Percentiles rank a stretch among this genome's conserved stretches.
phyloP scores from a whole-genome alignment of 2,888 invertebrate genomes.

The Eumacrocentrus americanus region DNA sequence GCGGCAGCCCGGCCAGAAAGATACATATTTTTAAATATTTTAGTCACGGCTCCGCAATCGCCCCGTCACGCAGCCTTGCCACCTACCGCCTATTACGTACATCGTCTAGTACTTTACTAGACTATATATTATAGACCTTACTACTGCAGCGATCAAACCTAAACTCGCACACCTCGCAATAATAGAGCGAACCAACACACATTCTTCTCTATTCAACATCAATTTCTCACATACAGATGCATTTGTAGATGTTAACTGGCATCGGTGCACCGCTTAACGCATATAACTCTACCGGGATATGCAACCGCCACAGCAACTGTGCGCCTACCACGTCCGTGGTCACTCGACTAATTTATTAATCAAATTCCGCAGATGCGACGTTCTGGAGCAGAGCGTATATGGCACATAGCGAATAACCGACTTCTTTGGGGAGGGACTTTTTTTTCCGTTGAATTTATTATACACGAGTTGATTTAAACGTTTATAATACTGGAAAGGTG shows the following conservation, averaged over 20 bases:
- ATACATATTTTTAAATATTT: constrained; percentile 63
- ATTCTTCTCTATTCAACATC: constrained; percentile 3
- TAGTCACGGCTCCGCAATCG: constrained; percentile 62
- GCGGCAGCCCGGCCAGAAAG: constrained; percentile 61
- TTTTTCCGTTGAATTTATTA: too few relatives aligned
- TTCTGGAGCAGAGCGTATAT: too few relatives aligned
- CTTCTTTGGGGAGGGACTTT: too few relatives aligned
- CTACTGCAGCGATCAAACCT: not conserved
- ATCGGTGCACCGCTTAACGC: not conserved
- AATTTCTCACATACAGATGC: not conserved
- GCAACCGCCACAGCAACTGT: constrained; percentile 40
- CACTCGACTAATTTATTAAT: constrained; percentile 46
- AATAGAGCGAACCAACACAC: not conserved
- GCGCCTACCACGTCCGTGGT: constrained; percentile 35
- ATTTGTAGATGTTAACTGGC: not conserved
- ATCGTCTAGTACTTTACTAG: constrained; percentile 40
- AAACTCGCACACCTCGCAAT: constrained; percentile 3
- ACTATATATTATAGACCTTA: constrained; percentile 34
- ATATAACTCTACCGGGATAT: constrained; percentile 36
- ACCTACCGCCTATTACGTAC: constrained; percentile 56
- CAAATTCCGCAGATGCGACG: constrained; percentile 42
- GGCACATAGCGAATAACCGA: too few relatives aligned
- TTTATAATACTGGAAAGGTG: too few relatives aligned
- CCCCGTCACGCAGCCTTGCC: constrained; percentile 62
- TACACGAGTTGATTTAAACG: too few relatives aligned